Evolutionary conservation across 1,140 invertebrate genomes (phyloP), one percentile per base, ranked within the genome.

Genomic region (Catajapyx aquilonaris): DNA sequence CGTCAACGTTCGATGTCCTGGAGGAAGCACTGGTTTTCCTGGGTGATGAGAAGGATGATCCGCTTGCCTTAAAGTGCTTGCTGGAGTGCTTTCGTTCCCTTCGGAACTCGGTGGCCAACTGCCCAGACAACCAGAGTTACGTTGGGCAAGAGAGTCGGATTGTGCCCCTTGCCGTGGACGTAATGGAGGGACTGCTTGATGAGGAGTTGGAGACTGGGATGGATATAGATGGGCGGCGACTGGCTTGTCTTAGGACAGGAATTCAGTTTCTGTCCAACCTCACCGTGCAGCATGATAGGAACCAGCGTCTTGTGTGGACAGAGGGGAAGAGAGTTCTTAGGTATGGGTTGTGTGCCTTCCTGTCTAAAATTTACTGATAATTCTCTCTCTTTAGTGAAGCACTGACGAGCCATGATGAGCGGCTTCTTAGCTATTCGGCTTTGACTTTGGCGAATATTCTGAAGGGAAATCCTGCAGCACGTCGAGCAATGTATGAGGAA

Each of bases 191-290:
- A 34, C 20, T 39, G 13, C 10, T 21, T 4, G 4, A 10, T 3
- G 7, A 11, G 3, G 1, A n/a, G 9, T n/a, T n/a, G n/a, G n/a
- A n/a, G n/a, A n/a, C n/a, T n/a, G n/a, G n/a, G n/a, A n/a, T n/a
- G n/a, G n/a, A n/a, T n/a, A 17, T 22, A 1, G 10, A 20, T 20
- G 17, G 28, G 20, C 7, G 23, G 5, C 9, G 5, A 17, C 5
- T 44, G 5, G 18, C 36, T 15, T 37, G 40, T 31, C 17, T 48
- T 3, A 38, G 41, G 16, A 34, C 42, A 31, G 40, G 41, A 19
- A 31, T 43, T 11, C 49, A 51, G 31, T 49, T 49, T 35, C 20
- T 49, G 16, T 44, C 43, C 15, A 51, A 51, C 38, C 34, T 42
- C n/a, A 39, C 48, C 32, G 44, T 43, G 11, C 41, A 45, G 22